Percentiles rank a stretch among this genome's conserved stretches.
Conservation (phyloP, 2,113 vertebrate genomes). For the Melanerpes aurifrons region DNA sequence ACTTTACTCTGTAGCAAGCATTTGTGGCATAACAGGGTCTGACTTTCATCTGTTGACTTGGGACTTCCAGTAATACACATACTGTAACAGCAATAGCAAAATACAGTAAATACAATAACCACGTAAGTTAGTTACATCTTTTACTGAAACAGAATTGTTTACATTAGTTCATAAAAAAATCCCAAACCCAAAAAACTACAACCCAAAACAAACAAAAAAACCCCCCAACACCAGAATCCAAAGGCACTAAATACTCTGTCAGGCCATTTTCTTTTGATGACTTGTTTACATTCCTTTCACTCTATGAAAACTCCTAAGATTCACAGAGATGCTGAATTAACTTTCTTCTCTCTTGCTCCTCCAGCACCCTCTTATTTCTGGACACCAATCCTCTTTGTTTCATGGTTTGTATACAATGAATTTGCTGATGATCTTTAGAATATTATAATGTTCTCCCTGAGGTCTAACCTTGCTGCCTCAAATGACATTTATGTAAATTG, state of each 20-base stretch:
- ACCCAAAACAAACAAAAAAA: neutral
- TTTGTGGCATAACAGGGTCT: neutral
- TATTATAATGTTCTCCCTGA: conserved; percentile 47
- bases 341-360: neutral
- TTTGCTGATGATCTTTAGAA: conserved; percentile 50
- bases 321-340: neutral
- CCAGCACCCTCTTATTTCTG: neutral
- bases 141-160: neutral
- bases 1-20: neutral
- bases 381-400: neutral
- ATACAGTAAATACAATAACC: neutral
- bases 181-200: too few species aligned
- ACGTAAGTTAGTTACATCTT: neutral
- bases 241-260: neutral
- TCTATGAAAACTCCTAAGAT: neutral
- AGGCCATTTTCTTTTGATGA: neutral
- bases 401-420: neutral
- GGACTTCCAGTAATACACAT: neutral
- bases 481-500: conserved; percentile 63
- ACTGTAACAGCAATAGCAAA: neutral
- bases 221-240: too few species aligned
- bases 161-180: too few species aligned
- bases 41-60: neutral
- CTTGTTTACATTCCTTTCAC: neutral
- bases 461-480: conserved; percentile 55